phyloP scores from a whole-genome alignment of 2,797 vertebrate species.

The Falco naumanni region DNA sequence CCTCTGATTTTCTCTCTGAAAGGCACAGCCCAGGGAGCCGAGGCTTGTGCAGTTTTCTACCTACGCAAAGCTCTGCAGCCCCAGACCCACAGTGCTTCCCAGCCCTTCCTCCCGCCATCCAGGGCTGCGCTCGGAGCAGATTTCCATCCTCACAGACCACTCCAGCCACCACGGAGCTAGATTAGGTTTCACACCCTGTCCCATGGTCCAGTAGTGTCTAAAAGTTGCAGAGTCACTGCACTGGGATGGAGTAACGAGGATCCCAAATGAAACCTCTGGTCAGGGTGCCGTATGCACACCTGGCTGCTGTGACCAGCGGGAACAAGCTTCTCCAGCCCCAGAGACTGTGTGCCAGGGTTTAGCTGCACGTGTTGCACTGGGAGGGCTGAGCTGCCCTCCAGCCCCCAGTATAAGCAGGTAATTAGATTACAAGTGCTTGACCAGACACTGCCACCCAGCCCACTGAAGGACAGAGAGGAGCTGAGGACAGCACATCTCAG shows the following conservation, averaged over 20 bases:
- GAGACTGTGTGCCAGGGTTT: not conserved
- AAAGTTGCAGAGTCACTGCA: not conserved
- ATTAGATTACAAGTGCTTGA: constrained; percentile 13
- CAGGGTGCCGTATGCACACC: not conserved
- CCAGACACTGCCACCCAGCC: not conserved
- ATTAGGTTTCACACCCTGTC: not conserved
- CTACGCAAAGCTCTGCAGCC: not conserved
- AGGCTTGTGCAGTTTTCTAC: not conserved
- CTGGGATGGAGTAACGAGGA: not conserved
- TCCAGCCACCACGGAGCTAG: not conserved
- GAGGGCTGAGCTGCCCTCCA: not conserved
- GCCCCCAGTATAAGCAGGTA: constrained; percentile 21
- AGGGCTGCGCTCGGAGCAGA: not conserved
- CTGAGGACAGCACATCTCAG: not conserved
- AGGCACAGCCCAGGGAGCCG: not conserved
- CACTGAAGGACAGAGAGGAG: not conserved
- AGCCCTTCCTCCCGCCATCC: not conserved
- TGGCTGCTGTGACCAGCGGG: not conserved
- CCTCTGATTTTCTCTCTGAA: not conserved
- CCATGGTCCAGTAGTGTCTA: not conserved
- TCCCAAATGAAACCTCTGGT: not conserved
- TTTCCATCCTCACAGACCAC: not conserved
- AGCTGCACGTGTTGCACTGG: not conserved
- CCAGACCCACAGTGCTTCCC: fast-evolving
- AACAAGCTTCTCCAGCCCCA: not conserved